These are phyloP conservation scores for Sebastes melanostomus DNA, from an alignment of 2,797 vertebrate genomes.

Conservation along the genomic window DNA sequence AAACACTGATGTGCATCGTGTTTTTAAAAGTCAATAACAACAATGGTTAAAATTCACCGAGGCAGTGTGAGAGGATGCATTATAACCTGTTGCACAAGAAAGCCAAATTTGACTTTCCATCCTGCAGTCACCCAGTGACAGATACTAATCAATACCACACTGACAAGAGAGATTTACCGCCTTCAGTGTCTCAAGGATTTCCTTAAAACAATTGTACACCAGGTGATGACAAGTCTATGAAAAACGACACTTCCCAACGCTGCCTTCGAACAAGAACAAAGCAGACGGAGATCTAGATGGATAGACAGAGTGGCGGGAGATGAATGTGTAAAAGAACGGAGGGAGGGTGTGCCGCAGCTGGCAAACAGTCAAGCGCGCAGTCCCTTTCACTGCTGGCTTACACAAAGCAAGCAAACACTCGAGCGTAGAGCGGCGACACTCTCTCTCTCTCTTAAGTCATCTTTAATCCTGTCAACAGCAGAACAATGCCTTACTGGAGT, in stretches of 20 bases:
- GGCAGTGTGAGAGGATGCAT: neutral
- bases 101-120: neutral
- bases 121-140: neutral
- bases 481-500: constrained; percentile 76
- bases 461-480: constrained; percentile 78
- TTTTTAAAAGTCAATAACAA: neutral
- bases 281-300: constrained; percentile 34
- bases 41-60: neutral
- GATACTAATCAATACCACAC: constrained; percentile 29
- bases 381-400: constrained; percentile 57
- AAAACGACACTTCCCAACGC: constrained; percentile 7
- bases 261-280: constrained; percentile 29
- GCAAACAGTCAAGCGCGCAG: constrained; percentile 60
- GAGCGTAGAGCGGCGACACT: constrained; percentile 25
- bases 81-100: neutral
- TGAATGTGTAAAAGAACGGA: constrained; percentile 50
- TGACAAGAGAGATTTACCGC: constrained; percentile 38
- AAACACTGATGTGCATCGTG: neutral
- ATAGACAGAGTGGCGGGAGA: constrained; percentile 46
- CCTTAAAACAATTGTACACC: constrained; percentile 29
- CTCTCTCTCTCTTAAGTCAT: constrained; percentile 63
- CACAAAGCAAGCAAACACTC: constrained; percentile 65
- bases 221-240: constrained; percentile 39
- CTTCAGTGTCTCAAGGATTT: constrained; percentile 51
- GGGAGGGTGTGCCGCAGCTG: constrained; percentile 54